These are phyloP conservation scores for Echinometra lucunter DNA, from an alignment of 53 echinoderm and acorn worm species.

Conservation along the genomic window DNA sequence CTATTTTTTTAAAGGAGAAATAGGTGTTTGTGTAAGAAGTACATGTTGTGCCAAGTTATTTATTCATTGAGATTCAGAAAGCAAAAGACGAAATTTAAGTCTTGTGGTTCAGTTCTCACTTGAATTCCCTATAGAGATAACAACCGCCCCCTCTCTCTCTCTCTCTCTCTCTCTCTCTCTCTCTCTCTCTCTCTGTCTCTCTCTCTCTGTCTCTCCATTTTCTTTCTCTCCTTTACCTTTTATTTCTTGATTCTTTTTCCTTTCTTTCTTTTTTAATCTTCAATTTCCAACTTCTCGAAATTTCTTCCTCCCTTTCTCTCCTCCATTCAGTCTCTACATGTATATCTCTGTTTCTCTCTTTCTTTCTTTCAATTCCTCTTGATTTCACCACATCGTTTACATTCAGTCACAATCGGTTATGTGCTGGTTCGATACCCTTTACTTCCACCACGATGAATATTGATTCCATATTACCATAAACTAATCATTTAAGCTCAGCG, in stretches of 20 bases:
- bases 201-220: neutral
- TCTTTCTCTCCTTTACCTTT: neutral
- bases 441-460: neutral
- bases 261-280: neutral
- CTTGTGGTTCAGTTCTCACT: neutral
- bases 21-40: too few relatives aligned
- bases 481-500: conserved; percentile 26
- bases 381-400: neutral
- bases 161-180: neutral
- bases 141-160: too few relatives aligned
- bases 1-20: too few relatives aligned
- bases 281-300: too few relatives aligned
- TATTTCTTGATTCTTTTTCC: too few relatives aligned
- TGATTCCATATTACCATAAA: conserved; percentile 37
- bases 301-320: neutral
- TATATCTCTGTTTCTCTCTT: too few relatives aligned
- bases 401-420: neutral
- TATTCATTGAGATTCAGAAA: too few relatives aligned
- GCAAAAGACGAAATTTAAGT: too few relatives aligned
- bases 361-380: neutral
- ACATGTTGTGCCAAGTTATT: too few relatives aligned
- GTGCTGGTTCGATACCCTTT: neutral
- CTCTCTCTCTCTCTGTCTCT: neutral
- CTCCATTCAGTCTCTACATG: too few relatives aligned
- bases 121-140: neutral